These are phyloP conservation scores for Temnothorax curvispinosus DNA, from an alignment of 1,140 invertebrate species.

Conservation along the genomic window DNA sequence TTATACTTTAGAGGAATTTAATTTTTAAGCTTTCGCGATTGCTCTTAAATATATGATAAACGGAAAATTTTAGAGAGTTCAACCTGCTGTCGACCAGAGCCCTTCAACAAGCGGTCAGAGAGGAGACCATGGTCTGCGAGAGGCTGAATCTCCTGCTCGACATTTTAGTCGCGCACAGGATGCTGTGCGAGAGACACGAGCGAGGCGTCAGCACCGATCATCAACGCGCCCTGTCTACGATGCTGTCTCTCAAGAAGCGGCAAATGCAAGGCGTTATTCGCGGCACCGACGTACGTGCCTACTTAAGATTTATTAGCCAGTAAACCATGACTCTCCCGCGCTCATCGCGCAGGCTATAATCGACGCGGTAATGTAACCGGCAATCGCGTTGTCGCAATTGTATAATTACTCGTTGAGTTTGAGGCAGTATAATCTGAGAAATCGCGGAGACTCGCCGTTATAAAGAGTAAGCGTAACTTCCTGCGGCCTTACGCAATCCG, in stretches of 20 bases:
- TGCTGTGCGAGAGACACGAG: slow-evolving; percentile 90
- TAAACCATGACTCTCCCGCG: not conserved
- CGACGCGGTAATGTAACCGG: not conserved
- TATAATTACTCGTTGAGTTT: slow-evolving; percentile 23
- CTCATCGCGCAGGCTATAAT: not conserved
- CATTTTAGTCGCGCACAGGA: slow-evolving; percentile 88
- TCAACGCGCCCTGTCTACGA: slow-evolving; percentile 89
- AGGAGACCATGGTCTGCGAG: slow-evolving; percentile 88
- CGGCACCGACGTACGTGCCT: slow-evolving; percentile 86
- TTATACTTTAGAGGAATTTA: not conserved
- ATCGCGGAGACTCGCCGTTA: not conserved
- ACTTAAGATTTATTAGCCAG: slow-evolving; percentile 23
- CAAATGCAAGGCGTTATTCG: slow-evolving; percentile 90
- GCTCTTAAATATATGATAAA: not conserved
- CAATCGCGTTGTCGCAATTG: slow-evolving; percentile 37
- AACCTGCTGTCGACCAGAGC: slow-evolving; percentile 83
- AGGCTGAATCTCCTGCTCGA: slow-evolving; percentile 88
- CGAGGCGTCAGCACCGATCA: slow-evolving; percentile 90
- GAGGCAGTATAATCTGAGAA: not conserved
- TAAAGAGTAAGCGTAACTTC: slow-evolving; percentile 28
- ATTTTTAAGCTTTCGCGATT: not conserved
- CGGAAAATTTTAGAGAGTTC: slow-evolving; percentile 82
- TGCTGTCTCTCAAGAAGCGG: slow-evolving; percentile 90
- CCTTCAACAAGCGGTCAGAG: slow-evolving; percentile 85
- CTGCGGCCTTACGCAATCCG: slow-evolving; percentile 57